Percentiles rank a stretch among this genome's conserved stretches.
Conservation (phyloP, 2,113 vertebrate genomes). For the Oncorhynchus gorbuscha region DNA sequence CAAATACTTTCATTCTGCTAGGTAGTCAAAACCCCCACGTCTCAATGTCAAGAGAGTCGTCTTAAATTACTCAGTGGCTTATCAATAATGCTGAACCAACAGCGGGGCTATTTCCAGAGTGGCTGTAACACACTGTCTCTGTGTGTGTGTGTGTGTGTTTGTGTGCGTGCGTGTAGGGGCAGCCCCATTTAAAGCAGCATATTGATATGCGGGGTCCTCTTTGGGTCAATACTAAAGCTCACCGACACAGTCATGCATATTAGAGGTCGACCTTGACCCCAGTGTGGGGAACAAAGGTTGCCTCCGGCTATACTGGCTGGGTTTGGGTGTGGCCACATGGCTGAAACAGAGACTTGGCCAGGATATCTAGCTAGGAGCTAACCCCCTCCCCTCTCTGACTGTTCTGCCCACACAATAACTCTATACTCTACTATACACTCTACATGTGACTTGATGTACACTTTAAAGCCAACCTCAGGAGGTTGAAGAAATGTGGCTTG, state of each 20-base stretch:
- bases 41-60: constrained; percentile 36
- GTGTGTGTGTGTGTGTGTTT: neutral
- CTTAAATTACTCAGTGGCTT: constrained; percentile 28
- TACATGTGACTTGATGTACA: too few relatives aligned
- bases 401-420: neutral
- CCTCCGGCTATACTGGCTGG: neutral
- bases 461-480: too few relatives aligned
- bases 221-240: neutral
- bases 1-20: constrained; percentile 18
- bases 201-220: too few relatives aligned
- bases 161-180: too few relatives aligned
- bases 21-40: constrained; percentile 20
- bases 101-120: constrained; percentile 16
- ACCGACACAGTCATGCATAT: neutral
- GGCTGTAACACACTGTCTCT: neutral
- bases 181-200: too few relatives aligned
- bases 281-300: neutral
- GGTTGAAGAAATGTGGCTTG: too few relatives aligned
- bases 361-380: neutral
- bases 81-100: constrained; percentile 49
- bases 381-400: neutral
- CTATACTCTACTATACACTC: neutral
- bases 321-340: neutral
- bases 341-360: neutral
- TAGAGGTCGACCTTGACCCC: neutral